A percentile compares a stretch with the other conserved stretches of the same genome.
These are phyloP conservation scores for Tragelaphus eurycerus DNA, from an alignment of 2,797 vertebrate species.

Conservation along the genomic window DNA sequence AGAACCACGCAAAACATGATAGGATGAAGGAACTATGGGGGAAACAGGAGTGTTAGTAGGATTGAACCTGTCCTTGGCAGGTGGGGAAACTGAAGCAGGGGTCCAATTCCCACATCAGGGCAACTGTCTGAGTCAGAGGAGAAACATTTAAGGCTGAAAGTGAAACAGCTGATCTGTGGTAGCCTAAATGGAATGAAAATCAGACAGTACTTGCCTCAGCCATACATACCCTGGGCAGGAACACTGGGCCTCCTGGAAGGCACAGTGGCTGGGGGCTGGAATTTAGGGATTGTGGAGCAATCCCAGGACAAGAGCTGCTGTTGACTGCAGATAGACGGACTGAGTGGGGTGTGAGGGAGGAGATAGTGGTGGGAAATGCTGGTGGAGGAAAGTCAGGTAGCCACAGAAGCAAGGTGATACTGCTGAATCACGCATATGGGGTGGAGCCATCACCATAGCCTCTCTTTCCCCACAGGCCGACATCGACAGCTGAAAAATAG, in stretches of 20 bases:
- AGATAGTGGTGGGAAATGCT: not conserved
- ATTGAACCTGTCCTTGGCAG: not conserved
- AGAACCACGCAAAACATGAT: not conserved
- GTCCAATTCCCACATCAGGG: not conserved
- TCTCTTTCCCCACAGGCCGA: not conserved
- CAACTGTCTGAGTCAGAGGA: not conserved
- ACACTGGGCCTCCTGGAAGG: not conserved
- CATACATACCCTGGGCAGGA: rapidly evolving
- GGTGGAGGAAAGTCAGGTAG: not conserved
- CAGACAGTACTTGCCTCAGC: not conserved
- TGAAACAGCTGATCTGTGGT: not conserved
- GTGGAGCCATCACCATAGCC: not conserved
- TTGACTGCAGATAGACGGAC: not conserved
- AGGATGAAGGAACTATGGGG: not conserved
- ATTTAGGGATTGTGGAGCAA: not conserved
- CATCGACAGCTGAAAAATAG: not conserved
- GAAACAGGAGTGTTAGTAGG: not conserved
- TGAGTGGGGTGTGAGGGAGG: not conserved
- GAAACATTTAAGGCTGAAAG: not conserved
- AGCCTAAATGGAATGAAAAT: not conserved
- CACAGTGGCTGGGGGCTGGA: not conserved
- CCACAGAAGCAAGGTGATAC: not conserved
- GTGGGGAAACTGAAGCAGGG: not conserved
- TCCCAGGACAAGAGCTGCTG: not conserved
- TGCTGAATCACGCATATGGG: rapidly evolving